These are phyloP conservation scores for Drosophila parabipectinata DNA, from an alignment of 1,140 invertebrate species.

Conservation along the genomic window DNA sequence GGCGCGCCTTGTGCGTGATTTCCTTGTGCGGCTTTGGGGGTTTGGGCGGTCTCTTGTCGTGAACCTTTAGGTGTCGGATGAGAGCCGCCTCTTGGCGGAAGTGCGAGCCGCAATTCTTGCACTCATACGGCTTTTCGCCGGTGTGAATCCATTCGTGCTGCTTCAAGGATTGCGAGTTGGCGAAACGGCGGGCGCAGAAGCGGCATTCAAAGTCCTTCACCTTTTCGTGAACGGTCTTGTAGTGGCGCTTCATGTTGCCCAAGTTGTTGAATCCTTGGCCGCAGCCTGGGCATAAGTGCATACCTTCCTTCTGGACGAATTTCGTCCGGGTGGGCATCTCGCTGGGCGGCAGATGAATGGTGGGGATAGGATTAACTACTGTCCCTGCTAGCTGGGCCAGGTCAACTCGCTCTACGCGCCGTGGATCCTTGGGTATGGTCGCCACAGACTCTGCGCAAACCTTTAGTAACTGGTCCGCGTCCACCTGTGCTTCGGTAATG, in stretches of 20 bases:
- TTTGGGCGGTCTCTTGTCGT: conserved; percentile 55
- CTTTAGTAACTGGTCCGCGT: conserved; percentile 66
- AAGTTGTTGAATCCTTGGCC: conserved; percentile 75
- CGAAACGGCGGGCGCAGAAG: conserved; percentile 75
- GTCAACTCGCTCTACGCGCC: conserved; percentile 75
- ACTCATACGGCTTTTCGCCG: conserved; percentile 84
- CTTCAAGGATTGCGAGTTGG: conserved; percentile 79
- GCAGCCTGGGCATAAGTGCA: conserved; percentile 74
- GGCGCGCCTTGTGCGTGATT: conserved; percentile 59
- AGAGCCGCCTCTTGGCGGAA: conserved; percentile 78
- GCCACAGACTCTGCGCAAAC: conserved; percentile 78
- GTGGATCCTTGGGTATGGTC: conserved; percentile 68
- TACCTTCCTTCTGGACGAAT: conserved; percentile 70
- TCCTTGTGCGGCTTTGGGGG: conserved; percentile 49
- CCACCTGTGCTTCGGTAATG: conserved; percentile 10
- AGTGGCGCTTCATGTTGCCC: conserved; percentile 79
- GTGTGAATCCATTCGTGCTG: conserved; percentile 84
- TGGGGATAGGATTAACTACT: conserved; percentile 73
- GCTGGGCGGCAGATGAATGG: conserved; percentile 46
- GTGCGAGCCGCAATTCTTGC: conserved; percentile 63
- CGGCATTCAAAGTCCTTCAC: conserved; percentile 81
- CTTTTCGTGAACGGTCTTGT: conserved; percentile 79
- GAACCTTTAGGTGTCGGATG: conserved; percentile 79
- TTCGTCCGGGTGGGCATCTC: conserved; percentile 35
- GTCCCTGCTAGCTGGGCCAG: conserved; percentile 73